Evolutionary conservation across 2,113 vertebrate genomes (phyloP).

Genomic region (Dolichotis patagonum): DNA sequence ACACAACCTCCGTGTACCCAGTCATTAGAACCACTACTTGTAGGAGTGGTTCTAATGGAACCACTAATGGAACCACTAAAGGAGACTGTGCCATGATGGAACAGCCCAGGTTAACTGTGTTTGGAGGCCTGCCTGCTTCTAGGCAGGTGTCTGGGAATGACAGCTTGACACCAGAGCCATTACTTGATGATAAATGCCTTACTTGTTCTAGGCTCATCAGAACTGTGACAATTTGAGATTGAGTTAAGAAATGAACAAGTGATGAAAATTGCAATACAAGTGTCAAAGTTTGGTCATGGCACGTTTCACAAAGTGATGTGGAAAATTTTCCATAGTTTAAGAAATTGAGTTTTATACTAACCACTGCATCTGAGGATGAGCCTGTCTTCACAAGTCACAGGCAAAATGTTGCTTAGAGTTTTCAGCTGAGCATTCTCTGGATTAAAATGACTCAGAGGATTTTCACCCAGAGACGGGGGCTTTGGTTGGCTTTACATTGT

Average conservation of each 20-base stretch:
- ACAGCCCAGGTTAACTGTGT: background rate
- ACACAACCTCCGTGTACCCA: background rate
- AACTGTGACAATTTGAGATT: constrained; percentile 1
- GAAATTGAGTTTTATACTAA: background rate
- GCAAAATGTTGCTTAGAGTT: background rate
- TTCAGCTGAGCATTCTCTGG: background rate
- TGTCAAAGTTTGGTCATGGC: background rate
- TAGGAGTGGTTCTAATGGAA: too few species aligned
- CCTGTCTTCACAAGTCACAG: background rate
- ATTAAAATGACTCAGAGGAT: background rate
- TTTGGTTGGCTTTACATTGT: background rate
- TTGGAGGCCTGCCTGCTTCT: background rate
- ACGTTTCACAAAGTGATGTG: background rate
- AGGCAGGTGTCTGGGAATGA: constrained; percentile 44
- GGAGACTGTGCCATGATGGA: background rate
- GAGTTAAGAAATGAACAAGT: constrained; percentile 34
- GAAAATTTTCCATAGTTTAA: background rate
- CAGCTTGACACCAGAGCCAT: background rate
- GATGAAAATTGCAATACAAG: background rate
- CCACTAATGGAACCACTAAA: too few species aligned
- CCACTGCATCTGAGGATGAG: background rate
- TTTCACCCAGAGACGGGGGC: background rate
- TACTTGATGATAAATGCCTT: background rate
- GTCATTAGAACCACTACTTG: background rate
- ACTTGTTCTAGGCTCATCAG: background rate